These are phyloP conservation scores for Pteria penguin DNA, from an alignment of 2,888 invertebrate genomes.

Conservation along the genomic window DNA sequence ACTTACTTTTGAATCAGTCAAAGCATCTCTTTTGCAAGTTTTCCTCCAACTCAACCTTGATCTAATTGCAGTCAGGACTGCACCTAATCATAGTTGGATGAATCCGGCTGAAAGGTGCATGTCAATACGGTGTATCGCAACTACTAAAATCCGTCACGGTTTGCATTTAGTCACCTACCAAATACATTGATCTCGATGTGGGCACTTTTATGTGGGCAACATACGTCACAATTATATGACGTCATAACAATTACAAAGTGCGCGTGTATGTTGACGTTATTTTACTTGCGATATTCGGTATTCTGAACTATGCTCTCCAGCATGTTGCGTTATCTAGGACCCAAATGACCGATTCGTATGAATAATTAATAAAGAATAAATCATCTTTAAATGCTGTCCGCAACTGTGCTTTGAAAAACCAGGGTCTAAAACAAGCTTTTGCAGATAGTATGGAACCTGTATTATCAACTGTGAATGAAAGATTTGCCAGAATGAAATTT, in stretches of 20 bases:
- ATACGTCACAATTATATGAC: too few species aligned
- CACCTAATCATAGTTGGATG: conserved; percentile 39
- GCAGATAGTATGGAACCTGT: conserved; percentile 7
- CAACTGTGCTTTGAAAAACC: conserved; percentile 8
- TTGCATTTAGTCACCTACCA: too few species aligned
- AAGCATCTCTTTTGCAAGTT: conserved; percentile 17
- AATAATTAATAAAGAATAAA: conserved; percentile 27
- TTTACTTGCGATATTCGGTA: too few species aligned
- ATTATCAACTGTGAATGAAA: conserved; percentile 11
- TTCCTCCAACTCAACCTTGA: conserved; percentile 45
- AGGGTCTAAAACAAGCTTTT: conserved; percentile 20
- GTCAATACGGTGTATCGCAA: too few species aligned
- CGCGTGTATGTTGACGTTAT: too few species aligned
- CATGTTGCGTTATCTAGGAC: conserved; percentile 33
- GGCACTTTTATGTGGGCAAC: too few species aligned
- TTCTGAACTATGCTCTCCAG: conserved; percentile 45
- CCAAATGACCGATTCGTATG: conserved; percentile 26
- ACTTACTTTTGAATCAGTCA: conserved; percentile 26
- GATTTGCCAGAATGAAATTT: conserved; percentile 36
- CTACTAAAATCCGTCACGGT: too few species aligned
- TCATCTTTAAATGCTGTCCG: conserved; percentile 23
- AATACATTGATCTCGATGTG: too few species aligned
- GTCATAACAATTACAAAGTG: too few species aligned
- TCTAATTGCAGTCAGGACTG: conserved; percentile 36
- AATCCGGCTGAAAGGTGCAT: conserved; percentile 46